phyloP scores from a whole-genome alignment of 2,113 vertebrate genomes.

The Atherinomorus stipes region DNA sequence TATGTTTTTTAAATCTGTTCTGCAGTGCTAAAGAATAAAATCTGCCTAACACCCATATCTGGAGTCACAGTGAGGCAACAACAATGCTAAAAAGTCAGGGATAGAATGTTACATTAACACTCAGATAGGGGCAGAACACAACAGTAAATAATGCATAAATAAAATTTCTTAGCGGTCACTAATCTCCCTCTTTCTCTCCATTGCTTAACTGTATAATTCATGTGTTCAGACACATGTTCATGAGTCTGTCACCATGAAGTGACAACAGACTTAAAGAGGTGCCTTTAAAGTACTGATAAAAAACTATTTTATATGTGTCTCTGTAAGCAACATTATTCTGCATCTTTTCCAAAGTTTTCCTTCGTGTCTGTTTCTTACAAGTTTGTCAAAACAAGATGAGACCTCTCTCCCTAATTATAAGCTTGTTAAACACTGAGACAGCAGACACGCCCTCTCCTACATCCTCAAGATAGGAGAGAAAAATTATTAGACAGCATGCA shows the following conservation, averaged over 20 bases:
- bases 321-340: constrained; percentile 31
- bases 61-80: constrained; percentile 16
- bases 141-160: constrained; percentile 49
- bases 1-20: constrained; percentile 9
- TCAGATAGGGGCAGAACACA: background rate
- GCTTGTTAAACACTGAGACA: constrained; percentile 63
- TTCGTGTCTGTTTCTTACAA: constrained; percentile 66
- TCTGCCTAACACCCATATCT: background rate
- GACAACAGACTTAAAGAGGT: constrained; percentile 49
- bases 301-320: constrained; percentile 28
- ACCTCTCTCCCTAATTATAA: constrained; percentile 70
- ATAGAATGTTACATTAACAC: constrained; percentile 16
- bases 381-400: constrained; percentile 67
- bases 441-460: constrained; percentile 53
- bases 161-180: constrained; percentile 43
- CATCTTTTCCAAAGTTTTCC: constrained; percentile 37
- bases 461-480: constrained; percentile 36
- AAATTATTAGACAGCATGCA: constrained; percentile 25
- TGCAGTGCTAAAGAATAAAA: background rate
- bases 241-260: constrained; percentile 59
- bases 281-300: constrained; percentile 61
- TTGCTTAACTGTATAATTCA: constrained; percentile 47
- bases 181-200: constrained; percentile 12
- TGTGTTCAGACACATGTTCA: constrained; percentile 58
- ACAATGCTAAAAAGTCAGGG: constrained; percentile 7